phyloP scores from a whole-genome alignment of 2,888 invertebrate species.

The Dolomedes plantarius region DNA sequence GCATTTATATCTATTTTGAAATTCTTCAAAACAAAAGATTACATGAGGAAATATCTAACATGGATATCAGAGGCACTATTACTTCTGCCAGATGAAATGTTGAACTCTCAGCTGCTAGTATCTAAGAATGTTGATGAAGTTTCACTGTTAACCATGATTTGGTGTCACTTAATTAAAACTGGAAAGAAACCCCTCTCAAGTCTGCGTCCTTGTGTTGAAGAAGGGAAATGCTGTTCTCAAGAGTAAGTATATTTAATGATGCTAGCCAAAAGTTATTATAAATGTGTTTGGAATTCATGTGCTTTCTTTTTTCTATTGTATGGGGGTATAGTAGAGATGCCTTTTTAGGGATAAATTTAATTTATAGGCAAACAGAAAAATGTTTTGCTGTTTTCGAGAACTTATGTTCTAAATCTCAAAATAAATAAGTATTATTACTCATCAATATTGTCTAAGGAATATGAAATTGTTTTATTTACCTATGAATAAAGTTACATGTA shows the following conservation, averaged over 20 bases:
- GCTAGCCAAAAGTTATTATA: no score
- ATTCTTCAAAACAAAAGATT: slow-evolving; percentile 31
- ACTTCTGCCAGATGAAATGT: slow-evolving; percentile 16
- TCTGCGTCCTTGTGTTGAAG: slow-evolving; percentile 49
- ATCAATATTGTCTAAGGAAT: no score
- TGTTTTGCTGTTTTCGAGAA: no score
- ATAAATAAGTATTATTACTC: no score
- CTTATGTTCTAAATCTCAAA: no score
- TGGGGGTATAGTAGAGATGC: no score
- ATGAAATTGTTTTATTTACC: no score
- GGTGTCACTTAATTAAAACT: slow-evolving; percentile 38
- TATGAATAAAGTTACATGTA: no score
- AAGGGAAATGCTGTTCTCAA: slow-evolving; percentile 44
- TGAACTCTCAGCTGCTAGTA: slow-evolving; percentile 17
- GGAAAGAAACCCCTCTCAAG: slow-evolving; percentile 36
- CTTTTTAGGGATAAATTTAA: no score
- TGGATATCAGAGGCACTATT: slow-evolving; percentile 30
- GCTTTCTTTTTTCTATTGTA: no score
- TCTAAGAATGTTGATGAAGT: slow-evolving; percentile 25
- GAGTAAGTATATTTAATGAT: slow-evolving; percentile 22
- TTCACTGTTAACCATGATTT: slow-evolving; percentile 14
- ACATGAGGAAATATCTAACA: slow-evolving; percentile 23
- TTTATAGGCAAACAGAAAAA: no score
- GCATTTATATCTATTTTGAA: slow-evolving; percentile 46
- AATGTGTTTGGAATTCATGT: no score